A percentile compares a stretch with the other conserved stretches of the same genome.
Evolutionary conservation across 2,797 vertebrate genomes (phyloP).

Genomic region (Microcaecilia unicolor): DNA sequence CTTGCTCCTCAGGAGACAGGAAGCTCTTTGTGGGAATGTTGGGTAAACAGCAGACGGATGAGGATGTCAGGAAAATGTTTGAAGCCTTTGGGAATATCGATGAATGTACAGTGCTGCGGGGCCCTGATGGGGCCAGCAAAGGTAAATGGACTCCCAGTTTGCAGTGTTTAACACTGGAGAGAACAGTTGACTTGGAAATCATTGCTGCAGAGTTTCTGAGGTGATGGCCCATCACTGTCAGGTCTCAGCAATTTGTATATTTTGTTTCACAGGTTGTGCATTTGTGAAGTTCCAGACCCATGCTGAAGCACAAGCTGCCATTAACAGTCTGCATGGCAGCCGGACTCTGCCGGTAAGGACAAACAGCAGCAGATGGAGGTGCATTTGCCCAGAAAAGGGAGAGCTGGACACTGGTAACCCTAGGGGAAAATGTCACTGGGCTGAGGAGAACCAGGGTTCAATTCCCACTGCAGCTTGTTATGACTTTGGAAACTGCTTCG

Average conservation of each 20-base stretch:
- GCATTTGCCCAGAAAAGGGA: not conserved
- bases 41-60: conserved; percentile 87
- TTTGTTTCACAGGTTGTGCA: conserved; percentile 65
- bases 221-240: not conserved
- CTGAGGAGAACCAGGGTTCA: no score
- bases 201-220: not conserved
- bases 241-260: conserved; percentile 12
- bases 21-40: conserved; percentile 92
- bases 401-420: not conserved
- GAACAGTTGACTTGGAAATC: not conserved
- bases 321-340: conserved; percentile 83
- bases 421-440: not conserved
- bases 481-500: no score
- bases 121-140: conserved; percentile 88
- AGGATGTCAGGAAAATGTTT: conserved; percentile 83
- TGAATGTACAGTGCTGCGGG: conserved; percentile 85
- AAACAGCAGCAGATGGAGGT: not conserved
- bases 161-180: no score
- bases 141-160: no score
- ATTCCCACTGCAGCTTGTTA: no score
- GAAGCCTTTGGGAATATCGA: conserved; percentile 86
- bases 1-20: conserved; percentile 66
- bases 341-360: conserved; percentile 76
- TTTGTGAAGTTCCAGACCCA: conserved; percentile 91
- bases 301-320: conserved; percentile 82